Conservation (phyloP, 2,888 invertebrate genomes). For the Clanis bilineata region DNA sequence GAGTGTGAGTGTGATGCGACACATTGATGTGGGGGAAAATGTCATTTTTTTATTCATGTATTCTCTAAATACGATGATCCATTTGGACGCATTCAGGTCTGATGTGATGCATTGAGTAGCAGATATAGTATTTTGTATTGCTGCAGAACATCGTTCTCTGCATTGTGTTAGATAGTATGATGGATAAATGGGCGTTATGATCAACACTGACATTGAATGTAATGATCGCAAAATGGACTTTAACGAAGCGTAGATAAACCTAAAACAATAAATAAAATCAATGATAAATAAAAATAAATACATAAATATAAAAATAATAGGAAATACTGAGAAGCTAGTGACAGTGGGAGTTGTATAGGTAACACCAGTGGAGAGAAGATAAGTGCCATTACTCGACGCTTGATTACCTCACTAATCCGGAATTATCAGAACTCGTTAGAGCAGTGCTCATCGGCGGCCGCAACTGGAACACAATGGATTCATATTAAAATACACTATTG, state of each 20-base stretch:
- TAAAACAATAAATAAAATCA: conserved; percentile 71
- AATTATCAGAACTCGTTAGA: conserved; percentile 79
- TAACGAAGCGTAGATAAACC: conserved; percentile 75
- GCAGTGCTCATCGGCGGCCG: conserved; percentile 75
- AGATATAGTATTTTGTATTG: conserved; percentile 45
- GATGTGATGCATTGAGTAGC: conserved; percentile 47
- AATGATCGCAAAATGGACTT: conserved; percentile 56
- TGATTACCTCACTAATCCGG: conserved; percentile 79
- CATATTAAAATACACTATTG: no score
- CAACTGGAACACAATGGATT: conserved; percentile 66
- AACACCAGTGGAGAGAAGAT: conserved; percentile 1
- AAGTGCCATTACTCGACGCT: conserved; percentile 25
- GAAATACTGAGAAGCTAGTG: conserved; percentile 25
- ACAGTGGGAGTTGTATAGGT: not conserved
- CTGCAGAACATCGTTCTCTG: conserved; percentile 48
- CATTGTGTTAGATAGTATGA: conserved; percentile 51
- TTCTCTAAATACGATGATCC: conserved; percentile 64
- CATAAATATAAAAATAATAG: conserved; percentile 28
- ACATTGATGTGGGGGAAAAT: conserved; percentile 74
- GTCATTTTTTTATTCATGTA: conserved; percentile 76
- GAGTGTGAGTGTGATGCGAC: conserved; percentile 63
- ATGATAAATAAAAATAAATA: conserved; percentile 27
- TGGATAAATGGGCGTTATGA: conserved; percentile 53
- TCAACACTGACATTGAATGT: conserved; percentile 58
- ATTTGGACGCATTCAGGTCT: conserved; percentile 51